Base-by-base conservation (phyloP, 2,888 invertebrate species). In the Chouioia cunea region DNA sequence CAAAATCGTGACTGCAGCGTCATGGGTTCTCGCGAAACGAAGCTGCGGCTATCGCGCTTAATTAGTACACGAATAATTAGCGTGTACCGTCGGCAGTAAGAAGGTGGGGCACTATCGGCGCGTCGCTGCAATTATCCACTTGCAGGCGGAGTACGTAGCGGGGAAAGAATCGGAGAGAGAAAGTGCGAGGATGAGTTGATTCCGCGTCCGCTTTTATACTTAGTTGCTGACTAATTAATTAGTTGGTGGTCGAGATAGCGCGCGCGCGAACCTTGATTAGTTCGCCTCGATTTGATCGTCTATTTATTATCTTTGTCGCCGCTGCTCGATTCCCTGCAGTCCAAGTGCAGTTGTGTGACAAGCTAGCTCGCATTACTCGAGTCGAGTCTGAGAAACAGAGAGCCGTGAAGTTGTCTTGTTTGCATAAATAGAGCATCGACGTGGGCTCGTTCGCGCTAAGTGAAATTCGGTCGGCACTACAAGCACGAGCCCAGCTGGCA, bases 11-110 rank as follows among this genome's bases (percentile, higher is more conserved):
- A 36, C 36, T 10, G 36, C 36, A 27, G 27, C 27, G 36, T 10
- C 36, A n/a, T 20, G n/a, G 23, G 12, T 43, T 23, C 47, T 59
- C 16, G 22, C 46, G 27, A 59, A 71, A 71, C 73, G 73, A 70
- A 75, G 71, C 36, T 36, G 74, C 76, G 74, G 75, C 71, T 69
- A 36, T 36, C 36, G 36, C 70, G 73, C 71, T 79, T 82, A 82
- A 82, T 82, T 79, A 79, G 78, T 77, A 15, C 44, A 44, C 53
- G 58, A 79, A 80, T 79, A 80, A 81, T 82, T 81, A 81, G 78
- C 80, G 70, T 62, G 65, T 66, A 65, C 68, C 67, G 36, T 36
- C 27, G 71, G 69, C 52, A 44, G 64, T 22, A 53, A 52, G 53
- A 43, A 20, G 53, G 56, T 16, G 18, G 12, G 59, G 50, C 52